These are phyloP conservation scores for Copidosoma floridanum DNA, from an alignment of 1,140 invertebrate genomes.

Conservation along the genomic window DNA sequence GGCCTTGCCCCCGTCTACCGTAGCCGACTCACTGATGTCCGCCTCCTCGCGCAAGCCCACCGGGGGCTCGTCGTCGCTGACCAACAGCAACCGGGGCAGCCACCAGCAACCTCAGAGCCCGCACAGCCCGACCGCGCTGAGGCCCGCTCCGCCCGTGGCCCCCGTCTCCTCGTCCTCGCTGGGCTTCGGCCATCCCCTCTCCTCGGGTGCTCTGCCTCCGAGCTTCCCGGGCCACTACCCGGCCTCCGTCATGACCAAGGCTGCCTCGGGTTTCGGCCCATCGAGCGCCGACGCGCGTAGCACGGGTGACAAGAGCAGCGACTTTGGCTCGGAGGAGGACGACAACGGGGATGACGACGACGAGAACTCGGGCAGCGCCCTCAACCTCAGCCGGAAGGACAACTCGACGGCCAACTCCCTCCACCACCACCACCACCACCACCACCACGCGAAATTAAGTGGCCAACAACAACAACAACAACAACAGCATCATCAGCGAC, in stretches of 20 bases:
- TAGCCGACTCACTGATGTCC: too few relatives aligned
- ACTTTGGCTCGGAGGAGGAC: slow-evolving; percentile 63
- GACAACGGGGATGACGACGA: slow-evolving; percentile 12
- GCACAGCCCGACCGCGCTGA: slow-evolving; percentile 45
- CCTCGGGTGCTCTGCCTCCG: slow-evolving; percentile 37
- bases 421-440: slow-evolving; percentile 21
- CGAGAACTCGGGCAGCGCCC: slow-evolving; percentile 64
- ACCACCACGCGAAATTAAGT: slow-evolving; percentile 37
- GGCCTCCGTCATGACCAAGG: slow-evolving; percentile 40
- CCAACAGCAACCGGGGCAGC: slow-evolving; percentile 45
- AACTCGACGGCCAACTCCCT: slow-evolving; percentile 10
- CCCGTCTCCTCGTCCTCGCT: slow-evolving; percentile 48
- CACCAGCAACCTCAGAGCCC: slow-evolving; percentile 50
- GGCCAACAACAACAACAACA: slow-evolving; percentile 20
- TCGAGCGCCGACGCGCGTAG: slow-evolving; percentile 16
- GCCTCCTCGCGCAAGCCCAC: slow-evolving; percentile 35
- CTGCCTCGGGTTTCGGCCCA: slow-evolving; percentile 28
- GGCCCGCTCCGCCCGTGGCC: slow-evolving; percentile 49
- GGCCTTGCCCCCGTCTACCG: slow-evolving; percentile 55
- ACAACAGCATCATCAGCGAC: slow-evolving; percentile 15
- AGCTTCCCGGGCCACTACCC: slow-evolving; percentile 49
- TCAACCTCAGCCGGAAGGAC: slow-evolving; percentile 64
- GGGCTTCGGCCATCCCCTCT: slow-evolving; percentile 42
- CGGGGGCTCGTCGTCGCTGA: slow-evolving; percentile 36
- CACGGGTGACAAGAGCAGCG: slow-evolving; percentile 50